These are phyloP conservation scores for Phoxinus dragarum DNA, from an alignment of 2,797 vertebrate genomes.

Conservation along the genomic window DNA sequence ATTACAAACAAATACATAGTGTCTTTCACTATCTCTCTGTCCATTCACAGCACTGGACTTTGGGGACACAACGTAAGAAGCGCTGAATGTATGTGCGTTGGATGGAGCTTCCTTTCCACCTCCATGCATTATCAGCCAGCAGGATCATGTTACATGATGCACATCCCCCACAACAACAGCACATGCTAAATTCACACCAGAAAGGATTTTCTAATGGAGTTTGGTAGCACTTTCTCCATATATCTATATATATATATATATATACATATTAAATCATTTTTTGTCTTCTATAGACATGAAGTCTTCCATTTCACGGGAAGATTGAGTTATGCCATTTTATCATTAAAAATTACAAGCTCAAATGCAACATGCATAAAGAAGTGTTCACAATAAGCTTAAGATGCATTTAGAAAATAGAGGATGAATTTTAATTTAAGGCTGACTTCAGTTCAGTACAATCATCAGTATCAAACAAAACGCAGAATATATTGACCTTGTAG, in stretches of 20 bases:
- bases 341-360: neutral
- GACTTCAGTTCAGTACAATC: neutral
- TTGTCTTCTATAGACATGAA: neutral
- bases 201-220: neutral
- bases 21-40: constrained; percentile 7
- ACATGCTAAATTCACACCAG: neutral
- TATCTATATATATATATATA: too few species aligned
- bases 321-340: neutral
- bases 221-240: neutral
- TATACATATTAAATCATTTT: too few species aligned
- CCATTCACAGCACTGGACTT: constrained; percentile 1
- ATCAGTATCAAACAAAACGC: neutral
- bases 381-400: neutral
- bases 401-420: neutral
- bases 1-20: neutral
- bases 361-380: neutral
- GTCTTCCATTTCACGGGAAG: neutral
- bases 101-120: constrained; percentile 13
- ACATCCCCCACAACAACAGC: constrained; percentile 28
- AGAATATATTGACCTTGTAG: neutral
- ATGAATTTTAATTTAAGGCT: neutral
- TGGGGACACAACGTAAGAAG: constrained; percentile 39
- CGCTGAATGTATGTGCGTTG: constrained; percentile 60
- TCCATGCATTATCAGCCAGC: constrained; percentile 29
- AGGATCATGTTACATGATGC: constrained; percentile 22